A percentile compares a stretch with the other conserved stretches of the same genome.
Conservation (phyloP, 2,888 invertebrate species). For the Drosophila colorata region DNA sequence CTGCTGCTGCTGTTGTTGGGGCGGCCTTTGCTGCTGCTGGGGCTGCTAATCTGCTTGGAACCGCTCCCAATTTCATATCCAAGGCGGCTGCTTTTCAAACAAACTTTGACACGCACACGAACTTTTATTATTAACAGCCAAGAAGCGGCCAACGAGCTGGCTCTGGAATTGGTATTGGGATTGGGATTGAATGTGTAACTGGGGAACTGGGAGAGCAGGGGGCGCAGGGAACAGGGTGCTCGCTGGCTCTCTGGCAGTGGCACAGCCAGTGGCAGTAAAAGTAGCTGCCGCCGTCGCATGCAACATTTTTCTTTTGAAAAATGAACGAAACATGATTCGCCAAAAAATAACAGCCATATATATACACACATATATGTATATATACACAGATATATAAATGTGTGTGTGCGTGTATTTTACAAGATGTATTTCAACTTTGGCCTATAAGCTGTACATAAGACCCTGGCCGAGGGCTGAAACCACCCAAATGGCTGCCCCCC, state of each 20-base stretch:
- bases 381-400: slow-evolving; percentile 11
- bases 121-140: slow-evolving; percentile 75
- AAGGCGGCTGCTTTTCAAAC: slow-evolving; percentile 74
- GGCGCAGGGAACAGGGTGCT: slow-evolving; percentile 19
- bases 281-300: slow-evolving; percentile 76
- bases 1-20: slow-evolving; percentile 11
- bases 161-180: slow-evolving; percentile 7
- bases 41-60: slow-evolving; percentile 69
- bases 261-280: slow-evolving; percentile 73
- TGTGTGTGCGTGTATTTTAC: slow-evolving; percentile 30
- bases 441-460: slow-evolving; percentile 65
- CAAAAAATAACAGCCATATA: slow-evolving; percentile 60
- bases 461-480: slow-evolving; percentile 9
- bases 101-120: slow-evolving; percentile 82
- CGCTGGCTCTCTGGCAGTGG: slow-evolving; percentile 34
- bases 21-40: slow-evolving; percentile 9
- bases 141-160: slow-evolving; percentile 19
- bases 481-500: slow-evolving; percentile 8
- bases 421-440: slow-evolving; percentile 71
- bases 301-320: slow-evolving; percentile 83
- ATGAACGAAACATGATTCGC: slow-evolving; percentile 82
- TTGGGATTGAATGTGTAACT: slow-evolving; percentile 38
- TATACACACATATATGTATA: slow-evolving; percentile 28
- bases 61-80: slow-evolving; percentile 75
- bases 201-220: background rate